phyloP scores from a whole-genome alignment of 2,888 invertebrate species.

The Asteroscopus sphinx region DNA sequence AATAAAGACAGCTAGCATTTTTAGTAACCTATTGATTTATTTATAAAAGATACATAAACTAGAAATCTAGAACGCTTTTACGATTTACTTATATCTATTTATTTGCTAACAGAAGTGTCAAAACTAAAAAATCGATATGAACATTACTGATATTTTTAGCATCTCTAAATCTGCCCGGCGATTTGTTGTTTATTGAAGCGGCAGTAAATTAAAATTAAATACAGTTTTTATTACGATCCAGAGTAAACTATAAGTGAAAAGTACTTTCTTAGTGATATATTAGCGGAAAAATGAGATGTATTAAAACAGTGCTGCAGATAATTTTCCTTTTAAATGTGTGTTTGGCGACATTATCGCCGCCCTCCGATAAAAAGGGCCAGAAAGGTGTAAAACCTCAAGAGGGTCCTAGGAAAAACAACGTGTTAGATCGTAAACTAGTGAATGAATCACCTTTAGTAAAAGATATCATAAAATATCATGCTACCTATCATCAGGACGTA shows the following conservation, averaged over 20 bases:
- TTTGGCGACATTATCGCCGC: slow-evolving; percentile 84
- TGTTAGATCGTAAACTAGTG: slow-evolving; percentile 93
- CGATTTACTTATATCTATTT: too few relatives aligned
- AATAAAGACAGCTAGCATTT: too few relatives aligned
- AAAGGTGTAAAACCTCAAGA: slow-evolving; percentile 85
- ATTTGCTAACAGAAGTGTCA: slow-evolving; percentile 30
- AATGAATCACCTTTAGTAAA: slow-evolving; percentile 91
- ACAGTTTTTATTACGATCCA: slow-evolving; percentile 8
- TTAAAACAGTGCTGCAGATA: slow-evolving; percentile 74
- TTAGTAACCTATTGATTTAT: not conserved
- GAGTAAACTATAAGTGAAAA: slow-evolving; percentile 17
- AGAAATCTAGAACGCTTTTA: not conserved
- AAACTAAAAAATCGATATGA: slow-evolving; percentile 43
- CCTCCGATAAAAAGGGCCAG: slow-evolving; percentile 83
- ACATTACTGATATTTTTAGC: slow-evolving; percentile 44
- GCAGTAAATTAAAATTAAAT: slow-evolving; percentile 22
- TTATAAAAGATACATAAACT: not conserved
- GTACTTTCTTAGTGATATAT: slow-evolving; percentile 1
- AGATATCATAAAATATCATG: slow-evolving; percentile 94
- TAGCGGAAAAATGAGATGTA: slow-evolving; percentile 75
- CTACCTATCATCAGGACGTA: slow-evolving; percentile 93
- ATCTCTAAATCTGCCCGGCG: slow-evolving; percentile 37
- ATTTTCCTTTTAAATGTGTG: slow-evolving; percentile 78
- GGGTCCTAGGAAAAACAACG: slow-evolving; percentile 91
- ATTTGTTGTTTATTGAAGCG: slow-evolving; percentile 35